Conservation (phyloP, 2,113 vertebrate genomes). For the Pampusana beccarii region DNA sequence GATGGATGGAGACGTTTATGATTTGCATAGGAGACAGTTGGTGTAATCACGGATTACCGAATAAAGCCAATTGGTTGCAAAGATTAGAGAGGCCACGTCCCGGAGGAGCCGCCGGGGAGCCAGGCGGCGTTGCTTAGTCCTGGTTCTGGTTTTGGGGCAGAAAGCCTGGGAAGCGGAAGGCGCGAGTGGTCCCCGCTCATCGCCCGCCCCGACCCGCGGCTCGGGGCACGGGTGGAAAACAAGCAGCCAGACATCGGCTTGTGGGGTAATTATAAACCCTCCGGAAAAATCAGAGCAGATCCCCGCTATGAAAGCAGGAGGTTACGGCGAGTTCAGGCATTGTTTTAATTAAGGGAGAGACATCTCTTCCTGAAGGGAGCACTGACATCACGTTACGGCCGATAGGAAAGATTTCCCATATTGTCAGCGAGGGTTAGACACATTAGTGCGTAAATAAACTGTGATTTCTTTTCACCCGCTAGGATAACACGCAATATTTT, state of each 20-base stretch:
- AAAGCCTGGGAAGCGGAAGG: background rate
- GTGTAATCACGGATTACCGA: background rate
- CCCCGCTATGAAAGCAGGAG: conserved; percentile 24
- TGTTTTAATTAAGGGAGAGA: conserved; percentile 78
- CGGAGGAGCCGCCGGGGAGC: background rate
- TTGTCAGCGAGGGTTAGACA: conserved; percentile 72
- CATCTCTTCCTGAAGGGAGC: conserved; percentile 69
- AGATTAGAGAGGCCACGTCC: background rate
- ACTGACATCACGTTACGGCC: conserved; percentile 27
- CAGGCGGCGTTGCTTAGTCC: accelerated
- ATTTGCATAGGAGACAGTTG: background rate
- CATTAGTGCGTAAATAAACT: conserved; percentile 65
- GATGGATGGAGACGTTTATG: background rate
- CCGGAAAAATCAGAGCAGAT: conserved; percentile 41
- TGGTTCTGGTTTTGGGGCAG: background rate
- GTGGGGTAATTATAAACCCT: background rate
- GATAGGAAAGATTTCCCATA: conserved; percentile 64
- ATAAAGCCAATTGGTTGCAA: background rate
- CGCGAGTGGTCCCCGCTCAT: background rate
- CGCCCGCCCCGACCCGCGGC: background rate
- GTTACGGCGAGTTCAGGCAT: conserved; percentile 68
- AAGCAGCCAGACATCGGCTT: background rate
- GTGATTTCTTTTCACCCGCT: conserved; percentile 51
- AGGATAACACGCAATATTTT: conserved; percentile 61
- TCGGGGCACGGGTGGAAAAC: background rate